Evolutionary conservation across 2,888 invertebrate species (phyloP).

Genomic region (Gibbula magus): DNA sequence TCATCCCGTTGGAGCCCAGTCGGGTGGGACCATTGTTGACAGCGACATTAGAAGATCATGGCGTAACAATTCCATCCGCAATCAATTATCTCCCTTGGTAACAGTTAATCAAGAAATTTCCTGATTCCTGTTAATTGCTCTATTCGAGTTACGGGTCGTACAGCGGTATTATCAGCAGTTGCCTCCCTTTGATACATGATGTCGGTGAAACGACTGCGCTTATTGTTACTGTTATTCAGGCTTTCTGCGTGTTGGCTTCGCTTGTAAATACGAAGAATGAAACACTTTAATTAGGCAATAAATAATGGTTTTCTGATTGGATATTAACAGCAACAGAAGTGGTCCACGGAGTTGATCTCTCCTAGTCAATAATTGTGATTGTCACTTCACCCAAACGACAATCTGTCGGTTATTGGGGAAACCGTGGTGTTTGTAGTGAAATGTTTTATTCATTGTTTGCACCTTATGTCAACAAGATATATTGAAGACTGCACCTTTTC

Average conservation of each 20-base stretch:
- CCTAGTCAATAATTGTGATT: too few species aligned
- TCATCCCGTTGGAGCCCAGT: not conserved
- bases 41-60: not conserved
- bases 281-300: not conserved
- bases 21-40: not conserved
- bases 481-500: too few species aligned
- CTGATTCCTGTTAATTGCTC: not conserved
- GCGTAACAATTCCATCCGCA: not conserved
- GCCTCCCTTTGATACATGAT: not conserved
- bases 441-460: not conserved
- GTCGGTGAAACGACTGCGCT: slow-evolving; percentile 26
- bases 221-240: not conserved
- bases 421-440: too few species aligned
- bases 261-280: not conserved
- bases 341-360: too few species aligned
- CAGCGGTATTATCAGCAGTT: not conserved
- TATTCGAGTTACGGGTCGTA: not conserved
- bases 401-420: too few species aligned
- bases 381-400: not conserved
- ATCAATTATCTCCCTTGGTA: not conserved
- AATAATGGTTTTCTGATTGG: not conserved
- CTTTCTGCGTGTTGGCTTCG: not conserved
- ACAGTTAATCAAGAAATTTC: not conserved
- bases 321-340: not conserved
- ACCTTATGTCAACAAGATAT: not conserved